Base-by-base conservation (phyloP, 2,113 vertebrate species). In the Sebastes fasciatus region DNA sequence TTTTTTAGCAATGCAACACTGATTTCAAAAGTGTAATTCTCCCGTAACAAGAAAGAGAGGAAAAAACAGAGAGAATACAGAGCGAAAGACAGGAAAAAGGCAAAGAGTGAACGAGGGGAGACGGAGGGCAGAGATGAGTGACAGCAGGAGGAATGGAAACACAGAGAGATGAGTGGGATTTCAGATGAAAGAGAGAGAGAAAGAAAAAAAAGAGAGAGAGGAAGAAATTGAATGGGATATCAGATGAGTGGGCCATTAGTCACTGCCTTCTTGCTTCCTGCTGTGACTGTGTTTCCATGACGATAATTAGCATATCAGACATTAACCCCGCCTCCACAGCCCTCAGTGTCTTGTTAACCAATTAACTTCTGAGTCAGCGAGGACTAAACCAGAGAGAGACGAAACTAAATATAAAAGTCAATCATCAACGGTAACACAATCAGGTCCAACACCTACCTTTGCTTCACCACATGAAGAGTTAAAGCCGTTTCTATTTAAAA, bases 221-320 rank as follows among this genome's bases (percentile, higher is more conserved):
- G 34, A 40, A 77, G 78, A 82, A 75, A 92, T 78, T 87, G 86
- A 92, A 90, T 82, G 79, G 88, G 64, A 89, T 89, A 89, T 90
- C 84, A 90, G 75, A 91, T 92, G 92, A 92, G 87, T 87, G 60
- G 69, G 91, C 80, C 75, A 92, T 91, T 92, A 88, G 90, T 93
- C 93, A 93, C 82, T 91, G 93, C 84, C 87, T 91, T 90, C 88
- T 86, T 83, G 79, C 91, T 87, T 91, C 89, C 86, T 89, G 80
- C 88, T 93, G 82, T 92, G 92, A 92, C 79, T 79, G 80, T 88
- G 92, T 94, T 92, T 92, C 91, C 85, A 92, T 92, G 90, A 86
- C 11, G 80, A 94, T 87, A 89, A 91, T 90, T 93, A 90, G 77
- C 91, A 93, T 93, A 90, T 88, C 84, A 92, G 77, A 88, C 86